Conservation (phyloP, 2,797 vertebrate genomes). For the Podargus strigoides region DNA sequence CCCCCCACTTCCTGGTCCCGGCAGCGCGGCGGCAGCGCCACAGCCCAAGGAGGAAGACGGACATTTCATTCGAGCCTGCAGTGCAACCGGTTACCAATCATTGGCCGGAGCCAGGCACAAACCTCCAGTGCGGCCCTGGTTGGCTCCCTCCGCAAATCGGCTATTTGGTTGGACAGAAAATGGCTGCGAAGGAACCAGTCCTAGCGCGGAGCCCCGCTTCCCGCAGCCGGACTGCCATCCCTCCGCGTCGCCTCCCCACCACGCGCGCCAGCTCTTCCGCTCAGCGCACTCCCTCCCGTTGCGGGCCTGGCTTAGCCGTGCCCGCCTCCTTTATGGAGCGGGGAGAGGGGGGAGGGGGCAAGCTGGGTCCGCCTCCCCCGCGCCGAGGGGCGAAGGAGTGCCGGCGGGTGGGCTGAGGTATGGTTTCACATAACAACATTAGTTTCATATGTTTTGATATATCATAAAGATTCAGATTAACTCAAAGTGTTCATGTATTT, state of each 20-base stretch:
- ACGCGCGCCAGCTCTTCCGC: slow-evolving; percentile 38
- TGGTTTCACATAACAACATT: neutral
- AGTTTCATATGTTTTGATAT: neutral
- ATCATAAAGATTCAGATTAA: neutral
- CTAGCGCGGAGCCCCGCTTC: slow-evolving; percentile 87
- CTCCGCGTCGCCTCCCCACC: slow-evolving; percentile 69
- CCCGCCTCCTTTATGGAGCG: neutral
- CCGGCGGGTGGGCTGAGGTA: neutral
- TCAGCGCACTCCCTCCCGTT: neutral
- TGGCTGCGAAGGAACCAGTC: slow-evolving; percentile 98
- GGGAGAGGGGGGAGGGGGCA: no score
- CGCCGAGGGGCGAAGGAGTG: neutral
- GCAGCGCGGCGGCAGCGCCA: slow-evolving; percentile 65
- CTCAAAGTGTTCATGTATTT: neutral
- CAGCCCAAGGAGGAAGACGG: slow-evolving; percentile 79
- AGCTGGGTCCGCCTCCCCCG: no score
- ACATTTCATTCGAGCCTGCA: slow-evolving; percentile 95
- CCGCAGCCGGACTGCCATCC: slow-evolving; percentile 74
- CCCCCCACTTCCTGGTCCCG: slow-evolving; percentile 57
- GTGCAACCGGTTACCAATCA: slow-evolving; percentile 95
- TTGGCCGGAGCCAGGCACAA: slow-evolving; percentile 96
- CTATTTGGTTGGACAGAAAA: slow-evolving; percentile 99
- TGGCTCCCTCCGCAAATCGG: slow-evolving; percentile 95
- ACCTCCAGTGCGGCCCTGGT: slow-evolving; percentile 99
- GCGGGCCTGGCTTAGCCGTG: neutral